Evolutionary conservation across 2,888 invertebrate species (phyloP).

Genomic region (Drosophila subquinaria): DNA sequence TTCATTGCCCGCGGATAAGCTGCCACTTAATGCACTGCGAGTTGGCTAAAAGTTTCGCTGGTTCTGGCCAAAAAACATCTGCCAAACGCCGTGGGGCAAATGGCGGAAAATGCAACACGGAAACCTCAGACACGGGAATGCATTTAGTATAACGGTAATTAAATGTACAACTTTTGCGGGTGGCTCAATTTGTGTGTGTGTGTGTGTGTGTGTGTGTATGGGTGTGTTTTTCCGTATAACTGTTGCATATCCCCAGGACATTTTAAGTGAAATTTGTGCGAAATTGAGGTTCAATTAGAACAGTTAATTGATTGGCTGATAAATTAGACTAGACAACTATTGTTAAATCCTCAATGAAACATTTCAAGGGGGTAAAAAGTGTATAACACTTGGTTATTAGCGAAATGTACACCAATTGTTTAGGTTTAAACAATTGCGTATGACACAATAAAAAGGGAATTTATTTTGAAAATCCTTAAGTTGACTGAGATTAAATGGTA

Average conservation of each 20-base stretch:
- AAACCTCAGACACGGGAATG: constrained; percentile 48
- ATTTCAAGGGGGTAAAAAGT: no score
- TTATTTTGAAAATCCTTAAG: no score
- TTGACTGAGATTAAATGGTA: not conserved
- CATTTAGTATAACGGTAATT: constrained; percentile 53
- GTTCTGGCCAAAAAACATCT: constrained; percentile 16
- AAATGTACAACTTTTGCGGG: constrained; percentile 35
- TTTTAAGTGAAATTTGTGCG: constrained; percentile 13
- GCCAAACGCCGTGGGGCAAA: constrained; percentile 28
- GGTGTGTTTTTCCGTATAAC: not conserved
- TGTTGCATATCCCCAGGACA: constrained; percentile 12
- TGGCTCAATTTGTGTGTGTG: not conserved
- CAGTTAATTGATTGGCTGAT: constrained; percentile 1
- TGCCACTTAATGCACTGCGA: constrained; percentile 35
- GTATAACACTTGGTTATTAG: not conserved
- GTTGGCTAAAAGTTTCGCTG: constrained; percentile 41
- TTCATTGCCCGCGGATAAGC: constrained; percentile 10
- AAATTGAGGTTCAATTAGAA: constrained; percentile 9
- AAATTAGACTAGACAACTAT: not conserved
- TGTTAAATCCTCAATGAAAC: not conserved
- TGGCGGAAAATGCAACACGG: constrained; percentile 25
- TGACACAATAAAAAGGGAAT: no score
- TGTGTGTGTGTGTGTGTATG: no score
- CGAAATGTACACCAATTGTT: not conserved
- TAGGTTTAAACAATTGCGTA: not conserved